Conservation (phyloP, 1,140 invertebrate species). For the Solen grandis region DNA sequence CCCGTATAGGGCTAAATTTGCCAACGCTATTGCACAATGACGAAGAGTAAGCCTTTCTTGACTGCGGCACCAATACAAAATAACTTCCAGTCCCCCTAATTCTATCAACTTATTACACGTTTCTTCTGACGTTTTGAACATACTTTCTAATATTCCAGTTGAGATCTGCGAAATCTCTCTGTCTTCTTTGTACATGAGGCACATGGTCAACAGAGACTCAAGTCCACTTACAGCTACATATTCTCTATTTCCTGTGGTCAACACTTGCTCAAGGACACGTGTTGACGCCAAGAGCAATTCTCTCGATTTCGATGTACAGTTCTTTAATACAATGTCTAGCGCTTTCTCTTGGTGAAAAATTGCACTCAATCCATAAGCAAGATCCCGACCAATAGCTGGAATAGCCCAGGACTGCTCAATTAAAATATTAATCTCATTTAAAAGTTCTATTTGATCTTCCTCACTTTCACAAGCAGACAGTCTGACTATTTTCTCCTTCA, state of each 20-base stretch:
- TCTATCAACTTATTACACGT: slow-evolving; percentile 87
- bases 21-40: slow-evolving; percentile 97
- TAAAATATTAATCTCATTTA: slow-evolving; percentile 63
- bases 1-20: slow-evolving; percentile 97
- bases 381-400: slow-evolving; percentile 92
- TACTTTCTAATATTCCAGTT: slow-evolving; percentile 96
- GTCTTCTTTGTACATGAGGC: slow-evolving; percentile 86
- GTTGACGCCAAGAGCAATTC: slow-evolving; percentile 75
- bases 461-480: slow-evolving; percentile 1
- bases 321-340: slow-evolving; percentile 87
- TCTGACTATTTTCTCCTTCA: slow-evolving; percentile 37
- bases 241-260: slow-evolving; percentile 95
- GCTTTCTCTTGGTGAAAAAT: slow-evolving; percentile 92
- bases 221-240: slow-evolving; percentile 96
- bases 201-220: slow-evolving; percentile 90
- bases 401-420: slow-evolving; percentile 92
- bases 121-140: slow-evolving; percentile 97
- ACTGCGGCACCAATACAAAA: slow-evolving; percentile 96
- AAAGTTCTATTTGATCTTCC: slow-evolving; percentile 28
- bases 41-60: slow-evolving; percentile 92
- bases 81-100: slow-evolving; percentile 85
- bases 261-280: slow-evolving; percentile 89
- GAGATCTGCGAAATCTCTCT: slow-evolving; percentile 93
- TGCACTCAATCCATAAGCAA: slow-evolving; percentile 88
- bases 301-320: slow-evolving; percentile 68